A percentile compares a stretch with the other conserved stretches of the same genome.
Conservation (phyloP, 2,888 invertebrate species). For the Megalurothrips usitatus region DNA sequence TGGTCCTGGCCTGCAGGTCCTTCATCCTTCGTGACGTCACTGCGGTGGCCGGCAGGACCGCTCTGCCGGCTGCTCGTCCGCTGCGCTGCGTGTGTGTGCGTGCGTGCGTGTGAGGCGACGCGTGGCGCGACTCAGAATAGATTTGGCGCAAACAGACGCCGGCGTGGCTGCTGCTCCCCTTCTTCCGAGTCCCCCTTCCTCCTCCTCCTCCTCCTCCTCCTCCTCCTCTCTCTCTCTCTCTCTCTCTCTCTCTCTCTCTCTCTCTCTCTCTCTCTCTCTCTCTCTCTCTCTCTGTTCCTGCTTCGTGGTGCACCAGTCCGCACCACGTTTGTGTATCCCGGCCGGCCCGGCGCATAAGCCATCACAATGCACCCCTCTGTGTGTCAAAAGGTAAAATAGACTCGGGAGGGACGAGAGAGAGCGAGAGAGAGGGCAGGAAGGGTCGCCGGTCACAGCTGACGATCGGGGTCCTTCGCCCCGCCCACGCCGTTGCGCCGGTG, state of each 20-base stretch:
- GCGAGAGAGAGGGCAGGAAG: not conserved
- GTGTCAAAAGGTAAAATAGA: constrained; percentile 6
- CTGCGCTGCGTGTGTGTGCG: not conserved
- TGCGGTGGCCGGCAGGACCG: not conserved
- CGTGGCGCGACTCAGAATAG: constrained; percentile 16
- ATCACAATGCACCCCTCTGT: not conserved
- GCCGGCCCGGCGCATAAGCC: too few relatives aligned
- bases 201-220: not conserved
- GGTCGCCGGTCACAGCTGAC: not conserved
- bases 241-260: constrained; percentile 18
- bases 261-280: not conserved
- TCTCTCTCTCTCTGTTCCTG: too few relatives aligned
- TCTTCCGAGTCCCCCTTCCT: not conserved
- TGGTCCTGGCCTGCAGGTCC: not conserved
- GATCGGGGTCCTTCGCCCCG: not conserved
- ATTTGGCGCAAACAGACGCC: constrained; percentile 19
- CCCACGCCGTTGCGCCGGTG: too few relatives aligned
- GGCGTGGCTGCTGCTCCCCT: not conserved
- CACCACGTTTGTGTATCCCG: too few relatives aligned
- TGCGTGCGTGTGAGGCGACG: not conserved
- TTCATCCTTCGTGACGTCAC: not conserved
- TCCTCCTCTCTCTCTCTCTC: constrained; percentile 30
- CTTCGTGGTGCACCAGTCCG: too few relatives aligned
- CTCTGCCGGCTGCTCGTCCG: too few relatives aligned
- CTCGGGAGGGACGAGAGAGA: not conserved